phyloP scores from a whole-genome alignment of 2,113 vertebrate genomes.

The Pristiophorus japonicus region DNA sequence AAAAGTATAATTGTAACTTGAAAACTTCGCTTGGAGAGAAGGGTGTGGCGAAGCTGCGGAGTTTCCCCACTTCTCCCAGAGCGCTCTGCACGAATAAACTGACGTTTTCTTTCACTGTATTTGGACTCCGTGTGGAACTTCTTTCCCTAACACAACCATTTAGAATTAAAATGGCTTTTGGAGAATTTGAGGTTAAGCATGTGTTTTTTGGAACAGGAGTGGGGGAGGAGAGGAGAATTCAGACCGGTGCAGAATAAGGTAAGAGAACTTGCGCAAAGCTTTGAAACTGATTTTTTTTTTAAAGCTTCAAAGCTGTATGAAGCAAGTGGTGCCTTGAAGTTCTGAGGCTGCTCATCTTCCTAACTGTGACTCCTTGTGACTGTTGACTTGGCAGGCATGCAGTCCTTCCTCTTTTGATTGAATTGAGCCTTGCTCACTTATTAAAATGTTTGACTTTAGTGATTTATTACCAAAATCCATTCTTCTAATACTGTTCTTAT shows the following conservation, averaged over 20 bases:
- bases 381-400: background rate
- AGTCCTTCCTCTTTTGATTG: background rate
- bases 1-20: no score
- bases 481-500: background rate
- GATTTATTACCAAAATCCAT: background rate
- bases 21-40: no score
- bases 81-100: no score
- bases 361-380: background rate
- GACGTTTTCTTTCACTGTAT: no score
- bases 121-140: no score
- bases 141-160: no score
- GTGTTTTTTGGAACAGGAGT: background rate
- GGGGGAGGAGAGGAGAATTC: background rate
- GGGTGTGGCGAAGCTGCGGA: no score
- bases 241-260: background rate
- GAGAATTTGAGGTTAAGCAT: background rate
- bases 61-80: no score
- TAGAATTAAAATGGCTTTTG: background rate
- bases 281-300: background rate
- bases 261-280: background rate
- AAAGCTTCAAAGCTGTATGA: background rate
- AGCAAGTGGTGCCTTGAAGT: background rate
- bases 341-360: background rate
- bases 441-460: background rate
- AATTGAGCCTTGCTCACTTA: background rate